Percentiles rank a stretch among this genome's conserved stretches.
Conservation (phyloP, 1,140 invertebrate genomes). For the Carposina sasakii region DNA sequence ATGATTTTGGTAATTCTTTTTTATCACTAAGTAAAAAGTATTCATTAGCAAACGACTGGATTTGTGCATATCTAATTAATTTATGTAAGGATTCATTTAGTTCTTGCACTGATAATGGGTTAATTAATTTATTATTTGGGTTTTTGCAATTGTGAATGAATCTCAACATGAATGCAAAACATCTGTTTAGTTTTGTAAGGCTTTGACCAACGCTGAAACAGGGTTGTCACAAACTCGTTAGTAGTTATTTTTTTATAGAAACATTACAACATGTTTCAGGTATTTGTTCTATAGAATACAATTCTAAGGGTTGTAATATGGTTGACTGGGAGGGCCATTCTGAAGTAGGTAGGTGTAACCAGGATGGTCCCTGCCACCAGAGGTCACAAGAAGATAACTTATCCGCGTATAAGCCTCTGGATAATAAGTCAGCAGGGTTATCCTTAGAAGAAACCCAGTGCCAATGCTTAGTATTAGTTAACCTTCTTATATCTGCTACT, state of each 20-base stretch:
- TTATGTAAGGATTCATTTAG: not conserved
- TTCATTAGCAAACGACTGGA: not conserved
- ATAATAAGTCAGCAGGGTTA: not conserved
- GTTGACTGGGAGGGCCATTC: not conserved
- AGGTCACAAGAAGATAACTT: not conserved
- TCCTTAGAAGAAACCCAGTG: not conserved
- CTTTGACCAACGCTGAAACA: constrained; percentile 1
- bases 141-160: constrained; percentile 4
- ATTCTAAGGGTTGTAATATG: not conserved
- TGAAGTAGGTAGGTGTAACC: not conserved
- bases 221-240: not conserved
- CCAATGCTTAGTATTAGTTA: not conserved
- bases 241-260: not conserved
- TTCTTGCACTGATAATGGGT: not conserved
- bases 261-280: not conserved
- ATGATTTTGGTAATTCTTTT: constrained; percentile 2
- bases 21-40: not conserved
- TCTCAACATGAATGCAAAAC: not conserved
- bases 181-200: not conserved
- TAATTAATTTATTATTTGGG: not conserved
- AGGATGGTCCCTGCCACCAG: not conserved
- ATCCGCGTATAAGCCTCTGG: not conserved
- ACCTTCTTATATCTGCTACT: not conserved
- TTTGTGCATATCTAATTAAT: constrained; percentile 1
- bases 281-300: not conserved